These are phyloP conservation scores for Parauchenoglanis punctatus DNA, from an alignment of 2,797 vertebrate genomes.

Conservation along the genomic window DNA sequence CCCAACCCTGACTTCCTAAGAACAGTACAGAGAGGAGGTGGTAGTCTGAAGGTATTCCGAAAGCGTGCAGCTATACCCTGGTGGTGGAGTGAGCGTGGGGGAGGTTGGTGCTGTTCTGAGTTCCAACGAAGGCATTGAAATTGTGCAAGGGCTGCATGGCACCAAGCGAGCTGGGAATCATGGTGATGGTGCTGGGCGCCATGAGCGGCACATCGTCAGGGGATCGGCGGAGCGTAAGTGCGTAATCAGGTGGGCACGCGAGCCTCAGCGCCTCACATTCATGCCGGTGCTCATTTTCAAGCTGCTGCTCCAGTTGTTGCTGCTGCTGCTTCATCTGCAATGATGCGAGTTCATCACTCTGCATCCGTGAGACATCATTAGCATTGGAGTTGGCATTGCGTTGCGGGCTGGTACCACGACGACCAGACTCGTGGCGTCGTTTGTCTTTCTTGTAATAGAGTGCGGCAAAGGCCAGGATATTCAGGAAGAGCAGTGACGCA, in stretches of 20 bases:
- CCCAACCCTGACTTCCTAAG: conserved; percentile 20
- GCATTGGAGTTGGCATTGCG: conserved; percentile 77
- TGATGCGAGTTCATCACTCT: conserved; percentile 90
- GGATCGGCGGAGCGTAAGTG: conserved; percentile 88
- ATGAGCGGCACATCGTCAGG: conserved; percentile 92
- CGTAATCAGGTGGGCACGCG: conserved; percentile 91
- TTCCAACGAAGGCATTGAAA: conserved; percentile 91
- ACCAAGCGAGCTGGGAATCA: conserved; percentile 92
- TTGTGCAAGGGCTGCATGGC: conserved; percentile 93
- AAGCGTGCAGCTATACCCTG: conserved; percentile 85
- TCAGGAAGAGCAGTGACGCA: conserved; percentile 90
- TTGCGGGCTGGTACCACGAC: conserved; percentile 84
- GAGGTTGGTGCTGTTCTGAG: conserved; percentile 93
- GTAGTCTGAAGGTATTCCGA: conserved; percentile 32
- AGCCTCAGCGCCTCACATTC: conserved; percentile 88
- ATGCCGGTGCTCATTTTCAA: conserved; percentile 81
- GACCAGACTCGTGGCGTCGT: conserved; percentile 87
- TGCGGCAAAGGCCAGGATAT: conserved; percentile 92
- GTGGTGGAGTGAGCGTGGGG: conserved; percentile 96
- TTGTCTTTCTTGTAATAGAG: conserved; percentile 98
- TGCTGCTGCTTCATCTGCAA: conserved; percentile 90
- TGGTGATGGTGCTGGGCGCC: conserved; percentile 95
- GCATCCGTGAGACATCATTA: conserved; percentile 88
- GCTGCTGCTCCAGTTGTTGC: conserved; percentile 72
- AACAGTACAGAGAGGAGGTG: conserved; percentile 25